These are phyloP conservation scores for Spatulosminthurus flaviceps DNA, from an alignment of 2,888 invertebrate species.

Conservation along the genomic window DNA sequence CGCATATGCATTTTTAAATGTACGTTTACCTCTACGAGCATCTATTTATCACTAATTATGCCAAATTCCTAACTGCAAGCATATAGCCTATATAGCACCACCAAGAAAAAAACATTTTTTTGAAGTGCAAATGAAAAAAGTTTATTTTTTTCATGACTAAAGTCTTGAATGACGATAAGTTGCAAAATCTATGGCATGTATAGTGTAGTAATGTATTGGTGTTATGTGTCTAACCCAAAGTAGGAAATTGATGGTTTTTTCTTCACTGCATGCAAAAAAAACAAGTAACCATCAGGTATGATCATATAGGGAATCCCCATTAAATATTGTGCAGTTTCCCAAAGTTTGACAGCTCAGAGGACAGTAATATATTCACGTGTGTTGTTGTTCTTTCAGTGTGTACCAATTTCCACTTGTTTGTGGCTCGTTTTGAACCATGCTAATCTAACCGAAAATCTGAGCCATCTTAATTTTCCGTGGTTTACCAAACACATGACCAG, in stretches of 20 bases:
- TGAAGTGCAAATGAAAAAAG: not conserved
- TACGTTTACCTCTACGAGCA: too few relatives aligned
- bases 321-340: not conserved
- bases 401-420: conserved; percentile 4
- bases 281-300: too few relatives aligned
- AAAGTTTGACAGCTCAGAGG: not conserved
- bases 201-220: too few relatives aligned
- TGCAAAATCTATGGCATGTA: not conserved
- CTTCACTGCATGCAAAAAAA: too few relatives aligned
- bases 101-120: not conserved
- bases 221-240: too few relatives aligned
- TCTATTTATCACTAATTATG: not conserved
- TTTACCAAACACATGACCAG: conserved; percentile 32
- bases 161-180: not conserved
- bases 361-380: conserved; percentile 5
- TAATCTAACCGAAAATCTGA: not conserved
- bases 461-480: conserved; percentile 26
- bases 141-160: not conserved
- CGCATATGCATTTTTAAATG: too few relatives aligned
- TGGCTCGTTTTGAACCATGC: conserved; percentile 12
- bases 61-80: not conserved
- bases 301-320: too few relatives aligned
- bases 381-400: too few relatives aligned
- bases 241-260: not conserved
- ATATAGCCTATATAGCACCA: not conserved